Evolutionary conservation across 2,113 vertebrate genomes (phyloP).

Genomic region (Vanacampus margaritifer): DNA sequence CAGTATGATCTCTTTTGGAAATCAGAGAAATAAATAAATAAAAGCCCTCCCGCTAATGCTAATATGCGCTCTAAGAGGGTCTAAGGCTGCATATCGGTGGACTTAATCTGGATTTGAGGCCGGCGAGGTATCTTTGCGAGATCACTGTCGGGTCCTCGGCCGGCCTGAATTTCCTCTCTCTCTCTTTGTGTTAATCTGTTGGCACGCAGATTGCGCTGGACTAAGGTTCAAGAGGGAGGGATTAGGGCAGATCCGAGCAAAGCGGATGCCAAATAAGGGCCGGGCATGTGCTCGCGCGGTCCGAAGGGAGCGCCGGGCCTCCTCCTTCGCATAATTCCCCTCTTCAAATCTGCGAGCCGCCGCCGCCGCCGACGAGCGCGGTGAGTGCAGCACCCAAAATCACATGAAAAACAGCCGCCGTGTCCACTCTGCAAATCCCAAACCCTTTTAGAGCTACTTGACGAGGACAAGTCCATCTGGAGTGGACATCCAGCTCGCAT

Average conservation of each 20-base stretch:
- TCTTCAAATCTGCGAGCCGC: slow-evolving; percentile 62
- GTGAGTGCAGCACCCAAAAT: slow-evolving; percentile 61
- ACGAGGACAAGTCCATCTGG: slow-evolving; percentile 68
- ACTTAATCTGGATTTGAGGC: slow-evolving; percentile 67
- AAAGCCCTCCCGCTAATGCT: slow-evolving; percentile 59
- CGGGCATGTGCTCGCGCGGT: slow-evolving; percentile 27
- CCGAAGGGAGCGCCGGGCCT: slow-evolving; percentile 39
- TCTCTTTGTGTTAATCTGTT: slow-evolving; percentile 73
- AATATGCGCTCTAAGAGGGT: slow-evolving; percentile 71
- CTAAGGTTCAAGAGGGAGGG: slow-evolving; percentile 71
- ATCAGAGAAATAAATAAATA: slow-evolving; percentile 70
- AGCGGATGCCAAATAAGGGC: slow-evolving; percentile 64
- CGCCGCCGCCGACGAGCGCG: slow-evolving; percentile 41
- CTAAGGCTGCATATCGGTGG: slow-evolving; percentile 66
- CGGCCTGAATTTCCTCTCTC: slow-evolving; percentile 66
- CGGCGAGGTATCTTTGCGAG: slow-evolving; percentile 68
- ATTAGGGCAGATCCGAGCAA: slow-evolving; percentile 70
- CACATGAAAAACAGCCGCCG: slow-evolving; percentile 20
- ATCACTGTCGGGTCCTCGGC: slow-evolving; percentile 63
- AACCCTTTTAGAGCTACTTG: slow-evolving; percentile 75
- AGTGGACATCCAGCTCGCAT: slow-evolving; percentile 63
- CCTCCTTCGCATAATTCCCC: slow-evolving; percentile 60
- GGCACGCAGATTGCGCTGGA: slow-evolving; percentile 66
- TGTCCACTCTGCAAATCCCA: slow-evolving; percentile 68
- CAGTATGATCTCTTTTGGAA: slow-evolving; percentile 65